Evolutionary conservation across 2,113 vertebrate genomes (phyloP), one percentile per base, ranked within the genome.

Genomic region (Verasper variegatus): DNA sequence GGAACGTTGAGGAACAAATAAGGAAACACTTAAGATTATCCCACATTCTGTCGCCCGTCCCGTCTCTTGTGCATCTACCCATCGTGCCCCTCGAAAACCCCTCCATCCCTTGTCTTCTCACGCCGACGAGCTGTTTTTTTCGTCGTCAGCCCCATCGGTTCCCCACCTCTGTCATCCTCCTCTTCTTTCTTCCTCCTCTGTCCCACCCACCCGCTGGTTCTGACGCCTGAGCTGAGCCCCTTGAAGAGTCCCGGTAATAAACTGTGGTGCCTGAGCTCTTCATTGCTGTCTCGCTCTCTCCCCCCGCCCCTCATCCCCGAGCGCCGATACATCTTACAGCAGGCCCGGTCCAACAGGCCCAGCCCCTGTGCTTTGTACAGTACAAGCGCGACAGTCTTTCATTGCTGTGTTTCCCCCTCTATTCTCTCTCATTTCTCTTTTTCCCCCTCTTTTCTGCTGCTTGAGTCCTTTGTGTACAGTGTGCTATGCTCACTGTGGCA

Each of bases 401-500:
- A 27, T 73, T 85, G 62, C 74, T 76, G 56, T 27, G 68, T 60
- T 62, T 47, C n/a, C 71, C 83, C 63, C 51, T 70, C 73, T 17
- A 52, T 80, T 80, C 85, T 72, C 80, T 76, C 74, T 77, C 23
- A 78, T 68, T n/a, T 63, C 10, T 74, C 52, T 3, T 49, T 73
- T 74, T 81, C 55, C 61, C 76, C 74, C 65, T 52, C 67, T 83
- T 90, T 87, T 82, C 74, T 80, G 78, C 81, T 88, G 85, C 84
- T 83, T 52, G 6, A 91, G 82, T 90, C 86, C 88, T 90, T 90
- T 90, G 84, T 89, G 90, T 90, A 91, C 89, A 89, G 80, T 92
- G 85, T 74, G 82, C 87, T 90, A 81, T 92, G 93, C 90, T 92
- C 92, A 90, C 88, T 92, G 90, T 93, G 92, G 94, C 93, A 92